These are phyloP conservation scores for Ostrea denselamellosa DNA, from an alignment of 1,140 invertebrate species.

Conservation along the genomic window DNA sequence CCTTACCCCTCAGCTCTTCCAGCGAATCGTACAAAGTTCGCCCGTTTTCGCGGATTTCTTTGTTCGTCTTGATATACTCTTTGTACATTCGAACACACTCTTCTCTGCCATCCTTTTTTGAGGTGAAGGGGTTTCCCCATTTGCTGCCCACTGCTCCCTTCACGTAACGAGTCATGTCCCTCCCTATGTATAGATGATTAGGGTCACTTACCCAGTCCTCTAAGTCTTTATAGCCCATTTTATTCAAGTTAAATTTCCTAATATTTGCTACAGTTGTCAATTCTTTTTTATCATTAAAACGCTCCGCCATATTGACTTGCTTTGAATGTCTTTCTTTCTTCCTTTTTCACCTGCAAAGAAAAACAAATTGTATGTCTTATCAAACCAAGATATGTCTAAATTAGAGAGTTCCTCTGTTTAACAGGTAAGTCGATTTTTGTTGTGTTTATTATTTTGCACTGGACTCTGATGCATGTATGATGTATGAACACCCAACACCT, in stretches of 20 bases:
- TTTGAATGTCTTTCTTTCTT: no score
- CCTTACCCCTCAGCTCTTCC: slow-evolving; percentile 57
- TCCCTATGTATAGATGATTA: slow-evolving; percentile 61
- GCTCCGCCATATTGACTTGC: background rate
- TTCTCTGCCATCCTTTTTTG: slow-evolving; percentile 46
- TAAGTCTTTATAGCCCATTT: slow-evolving; percentile 55
- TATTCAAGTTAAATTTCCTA: slow-evolving; percentile 50
- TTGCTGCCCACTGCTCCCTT: slow-evolving; percentile 58
- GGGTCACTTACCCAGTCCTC: slow-evolving; percentile 54
- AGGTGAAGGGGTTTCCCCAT: slow-evolving; percentile 60
- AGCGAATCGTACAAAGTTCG: slow-evolving; percentile 54
- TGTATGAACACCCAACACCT: no score
- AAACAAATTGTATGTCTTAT: no score
- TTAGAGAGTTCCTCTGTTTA: no score
- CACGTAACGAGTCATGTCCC: slow-evolving; percentile 60
- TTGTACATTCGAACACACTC: slow-evolving; percentile 48
- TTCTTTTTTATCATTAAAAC: background rate
- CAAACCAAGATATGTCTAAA: no score
- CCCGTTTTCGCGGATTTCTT: slow-evolving; percentile 43
- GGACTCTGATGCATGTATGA: no score
- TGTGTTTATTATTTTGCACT: no score
- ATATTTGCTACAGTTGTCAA: slow-evolving; percentile 53
- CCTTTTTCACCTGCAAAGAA: no score
- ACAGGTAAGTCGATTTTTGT: no score
- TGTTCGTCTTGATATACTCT: slow-evolving; percentile 51